Percentiles rank a stretch among this genome's conserved stretches.
Conservation (phyloP, 2,113 vertebrate species). For the Scomber scombrus region DNA sequence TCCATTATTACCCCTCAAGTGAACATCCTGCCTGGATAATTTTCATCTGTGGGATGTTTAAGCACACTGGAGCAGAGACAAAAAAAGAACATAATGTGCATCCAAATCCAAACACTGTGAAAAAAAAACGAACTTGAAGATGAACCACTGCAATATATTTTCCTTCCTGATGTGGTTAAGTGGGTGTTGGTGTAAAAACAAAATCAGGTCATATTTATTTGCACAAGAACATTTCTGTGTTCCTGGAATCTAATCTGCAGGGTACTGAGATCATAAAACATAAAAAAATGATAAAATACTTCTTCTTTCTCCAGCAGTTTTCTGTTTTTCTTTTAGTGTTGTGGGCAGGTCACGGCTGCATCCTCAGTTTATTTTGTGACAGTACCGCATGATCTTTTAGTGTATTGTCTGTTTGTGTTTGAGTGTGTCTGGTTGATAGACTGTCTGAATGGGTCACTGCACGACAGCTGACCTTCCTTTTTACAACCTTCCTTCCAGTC, state of each 20-base stretch:
- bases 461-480: neutral
- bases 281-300: neutral
- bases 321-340: too few relatives aligned
- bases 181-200: slow-evolving; percentile 47
- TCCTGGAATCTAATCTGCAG: slow-evolving; percentile 20
- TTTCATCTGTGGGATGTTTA: slow-evolving; percentile 56
- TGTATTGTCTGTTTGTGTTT: neutral
- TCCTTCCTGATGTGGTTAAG: slow-evolving; percentile 32
- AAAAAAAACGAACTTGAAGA: slow-evolving; percentile 59
- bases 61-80: slow-evolving; percentile 19
- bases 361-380: slow-evolving; percentile 4
- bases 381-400: neutral
- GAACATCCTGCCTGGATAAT: slow-evolving; percentile 50
- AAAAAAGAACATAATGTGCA: slow-evolving; percentile 55
- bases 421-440: neutral
- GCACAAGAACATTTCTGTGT: slow-evolving; percentile 13
- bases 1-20: slow-evolving; percentile 49
- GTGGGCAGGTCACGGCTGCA: neutral
- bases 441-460: slow-evolving; percentile 16
- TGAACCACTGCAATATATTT: slow-evolving; percentile 42
- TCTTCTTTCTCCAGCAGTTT: too few relatives aligned
- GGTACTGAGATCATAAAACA: neutral
- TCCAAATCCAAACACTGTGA: slow-evolving; percentile 43
- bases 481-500: slow-evolving; percentile 16
- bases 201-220: slow-evolving; percentile 33